Evolutionary conservation across 2,797 vertebrate genomes (phyloP).

Genomic region (Sylvilagus floridanus): DNA sequence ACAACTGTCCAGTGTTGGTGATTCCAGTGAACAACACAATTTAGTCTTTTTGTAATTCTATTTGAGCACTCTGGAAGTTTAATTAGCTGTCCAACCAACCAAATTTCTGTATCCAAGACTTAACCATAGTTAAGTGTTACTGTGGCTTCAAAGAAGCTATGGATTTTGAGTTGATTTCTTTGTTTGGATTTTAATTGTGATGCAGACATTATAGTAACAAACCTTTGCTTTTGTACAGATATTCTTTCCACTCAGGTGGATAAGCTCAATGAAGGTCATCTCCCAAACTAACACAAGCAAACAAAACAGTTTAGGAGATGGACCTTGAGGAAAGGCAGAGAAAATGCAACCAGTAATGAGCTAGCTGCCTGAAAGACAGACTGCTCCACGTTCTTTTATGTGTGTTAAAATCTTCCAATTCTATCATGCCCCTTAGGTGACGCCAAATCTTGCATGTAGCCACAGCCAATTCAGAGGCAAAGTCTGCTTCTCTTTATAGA

Average conservation of each 20-base stretch:
- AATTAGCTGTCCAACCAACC: slow-evolving; percentile 88
- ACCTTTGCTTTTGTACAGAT: slow-evolving; percentile 89
- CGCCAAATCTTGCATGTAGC: too few relatives aligned
- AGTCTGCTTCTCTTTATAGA: too few relatives aligned
- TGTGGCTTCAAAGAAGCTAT: slow-evolving; percentile 92
- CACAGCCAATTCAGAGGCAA: too few relatives aligned
- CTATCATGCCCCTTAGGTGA: too few relatives aligned
- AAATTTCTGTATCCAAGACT: slow-evolving; percentile 90
- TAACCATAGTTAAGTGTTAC: slow-evolving; percentile 90
- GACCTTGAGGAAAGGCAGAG: too few relatives aligned
- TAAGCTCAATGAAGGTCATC: slow-evolving; percentile 89
- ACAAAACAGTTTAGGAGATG: too few relatives aligned
- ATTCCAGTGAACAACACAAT: slow-evolving; percentile 89
- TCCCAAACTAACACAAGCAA: slow-evolving; percentile 70
- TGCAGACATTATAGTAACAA: slow-evolving; percentile 86
- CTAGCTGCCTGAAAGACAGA: too few relatives aligned
- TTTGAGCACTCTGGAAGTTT: slow-evolving; percentile 87
- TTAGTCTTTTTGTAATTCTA: slow-evolving; percentile 90
- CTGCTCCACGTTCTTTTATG: too few relatives aligned
- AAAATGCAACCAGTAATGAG: too few relatives aligned
- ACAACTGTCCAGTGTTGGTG: slow-evolving; percentile 88
- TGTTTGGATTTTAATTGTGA: slow-evolving; percentile 86
- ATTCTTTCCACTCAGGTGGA: slow-evolving; percentile 87
- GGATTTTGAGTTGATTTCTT: slow-evolving; percentile 88
- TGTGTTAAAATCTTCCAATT: too few relatives aligned